Evolutionary conservation across 2,113 vertebrate species (phyloP).

Genomic region (Cygnus atratus): DNA sequence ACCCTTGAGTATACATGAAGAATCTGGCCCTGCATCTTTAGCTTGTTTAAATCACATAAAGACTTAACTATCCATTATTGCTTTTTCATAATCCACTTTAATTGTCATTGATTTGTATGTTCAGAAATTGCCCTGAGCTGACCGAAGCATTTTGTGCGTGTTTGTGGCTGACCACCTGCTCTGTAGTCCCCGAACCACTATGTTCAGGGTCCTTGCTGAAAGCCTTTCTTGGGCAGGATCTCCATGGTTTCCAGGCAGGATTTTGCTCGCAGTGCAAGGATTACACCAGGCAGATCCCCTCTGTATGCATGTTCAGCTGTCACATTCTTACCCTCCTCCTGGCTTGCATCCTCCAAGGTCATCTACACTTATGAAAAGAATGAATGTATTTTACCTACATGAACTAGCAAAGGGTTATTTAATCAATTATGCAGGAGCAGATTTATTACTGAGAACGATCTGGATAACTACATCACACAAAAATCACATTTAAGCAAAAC

Average conservation of each 20-base stretch:
- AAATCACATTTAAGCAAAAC: neutral
- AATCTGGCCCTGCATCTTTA: neutral
- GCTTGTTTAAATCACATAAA: slow-evolving; percentile 57
- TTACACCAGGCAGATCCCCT: neutral
- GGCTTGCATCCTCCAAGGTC: neutral
- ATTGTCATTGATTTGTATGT: slow-evolving; percentile 66
- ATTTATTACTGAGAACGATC: slow-evolving; percentile 29
- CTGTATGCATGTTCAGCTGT: neutral
- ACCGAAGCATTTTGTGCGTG: neutral
- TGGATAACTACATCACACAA: slow-evolving; percentile 1
- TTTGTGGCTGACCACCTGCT: neutral
- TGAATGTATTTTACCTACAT: slow-evolving; percentile 13
- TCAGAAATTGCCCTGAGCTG: slow-evolving; percentile 15
- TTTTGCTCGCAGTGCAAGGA: neutral
- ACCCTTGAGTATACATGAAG: neutral
- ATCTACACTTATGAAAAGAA: neutral
- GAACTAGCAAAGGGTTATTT: slow-evolving; percentile 46
- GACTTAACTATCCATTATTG: slow-evolving; percentile 60
- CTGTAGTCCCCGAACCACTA: neutral
- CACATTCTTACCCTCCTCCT: neutral
- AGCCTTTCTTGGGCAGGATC: neutral
- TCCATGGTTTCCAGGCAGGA: neutral
- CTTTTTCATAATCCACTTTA: slow-evolving; percentile 74
- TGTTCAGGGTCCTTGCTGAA: neutral
- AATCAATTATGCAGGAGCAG: slow-evolving; percentile 51